Conservation (phyloP, 1,140 invertebrate species). For the Dufourea novaeangliae region DNA sequence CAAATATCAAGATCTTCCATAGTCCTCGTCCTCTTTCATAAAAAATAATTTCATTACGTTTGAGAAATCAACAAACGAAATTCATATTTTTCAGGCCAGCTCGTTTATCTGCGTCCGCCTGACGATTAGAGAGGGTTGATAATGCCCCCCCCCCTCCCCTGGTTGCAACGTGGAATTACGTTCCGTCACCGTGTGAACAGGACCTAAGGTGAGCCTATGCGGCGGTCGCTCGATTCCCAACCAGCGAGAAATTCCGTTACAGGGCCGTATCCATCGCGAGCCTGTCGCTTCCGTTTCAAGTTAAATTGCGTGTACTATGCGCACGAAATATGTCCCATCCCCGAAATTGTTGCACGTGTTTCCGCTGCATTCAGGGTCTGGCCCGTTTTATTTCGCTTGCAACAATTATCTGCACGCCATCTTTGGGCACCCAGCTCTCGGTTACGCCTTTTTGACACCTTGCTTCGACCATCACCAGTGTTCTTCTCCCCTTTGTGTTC, state of each 20-base stretch:
- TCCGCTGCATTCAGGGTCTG: slow-evolving; percentile 42
- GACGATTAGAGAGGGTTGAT: slow-evolving; percentile 16
- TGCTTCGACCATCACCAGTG: not conserved
- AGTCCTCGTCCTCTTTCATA: not conserved
- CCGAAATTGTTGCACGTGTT: slow-evolving; percentile 30
- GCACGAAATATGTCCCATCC: not conserved
- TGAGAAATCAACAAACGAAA: slow-evolving; percentile 8
- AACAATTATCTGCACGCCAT: slow-evolving; percentile 55
- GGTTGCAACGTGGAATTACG: slow-evolving; percentile 27
- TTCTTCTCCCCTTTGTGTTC: not conserved
- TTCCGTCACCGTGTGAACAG: slow-evolving; percentile 46
- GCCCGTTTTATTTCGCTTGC: slow-evolving; percentile 27
- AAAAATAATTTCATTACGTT: slow-evolving; percentile 16
- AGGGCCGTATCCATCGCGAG: slow-evolving; percentile 39
- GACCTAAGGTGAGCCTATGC: slow-evolving; percentile 54
- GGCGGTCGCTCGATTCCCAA: slow-evolving; percentile 46
- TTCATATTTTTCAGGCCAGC: not conserved
- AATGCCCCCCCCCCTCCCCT: not conserved
- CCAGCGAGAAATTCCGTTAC: slow-evolving; percentile 57
- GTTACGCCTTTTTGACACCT: slow-evolving; percentile 34
- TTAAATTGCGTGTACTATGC: slow-evolving; percentile 2
- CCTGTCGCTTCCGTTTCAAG: slow-evolving; percentile 42
- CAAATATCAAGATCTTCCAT: slow-evolving; percentile 28
- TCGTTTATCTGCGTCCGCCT: slow-evolving; percentile 28
- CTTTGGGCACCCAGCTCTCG: not conserved